These are phyloP conservation scores for Mylabris sibirica DNA, from an alignment of 2,888 invertebrate genomes.

Conservation along the genomic window DNA sequence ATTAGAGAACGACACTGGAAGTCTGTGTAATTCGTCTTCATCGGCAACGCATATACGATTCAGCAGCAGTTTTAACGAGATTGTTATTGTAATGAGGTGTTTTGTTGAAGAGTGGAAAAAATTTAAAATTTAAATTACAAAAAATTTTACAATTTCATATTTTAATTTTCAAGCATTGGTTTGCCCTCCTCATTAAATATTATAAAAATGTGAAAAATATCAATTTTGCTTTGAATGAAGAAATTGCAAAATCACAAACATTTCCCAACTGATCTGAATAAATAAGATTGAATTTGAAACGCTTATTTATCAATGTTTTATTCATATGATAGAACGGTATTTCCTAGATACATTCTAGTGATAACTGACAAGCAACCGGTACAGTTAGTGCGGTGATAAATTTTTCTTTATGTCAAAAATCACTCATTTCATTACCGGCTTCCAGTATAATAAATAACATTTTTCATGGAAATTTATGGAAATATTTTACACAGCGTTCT, in stretches of 20 bases:
- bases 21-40: constrained; percentile 38
- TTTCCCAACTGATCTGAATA: background rate
- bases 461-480: background rate
- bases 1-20: constrained; percentile 35
- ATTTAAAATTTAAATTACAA: background rate
- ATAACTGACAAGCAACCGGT: constrained; percentile 1
- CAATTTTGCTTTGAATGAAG: background rate
- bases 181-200: background rate
- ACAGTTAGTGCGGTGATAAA: background rate
- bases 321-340: background rate
- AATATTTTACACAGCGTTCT: constrained; percentile 7
- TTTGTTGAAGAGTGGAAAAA: background rate
- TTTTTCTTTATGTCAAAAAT: background rate
- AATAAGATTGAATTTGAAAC: constrained; percentile 5
- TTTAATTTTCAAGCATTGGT: background rate
- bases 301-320: constrained; percentile 7
- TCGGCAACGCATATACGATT: constrained; percentile 28
- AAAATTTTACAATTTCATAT: background rate
- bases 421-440: background rate
- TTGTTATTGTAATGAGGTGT: constrained; percentile 31
- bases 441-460: constrained; percentile 1
- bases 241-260: constrained; percentile 1
- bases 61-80: constrained; percentile 31
- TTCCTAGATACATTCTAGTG: background rate
- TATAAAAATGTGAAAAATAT: background rate